These are phyloP conservation scores for Polia nebulosa DNA, from an alignment of 2,888 invertebrate species.

Conservation along the genomic window DNA sequence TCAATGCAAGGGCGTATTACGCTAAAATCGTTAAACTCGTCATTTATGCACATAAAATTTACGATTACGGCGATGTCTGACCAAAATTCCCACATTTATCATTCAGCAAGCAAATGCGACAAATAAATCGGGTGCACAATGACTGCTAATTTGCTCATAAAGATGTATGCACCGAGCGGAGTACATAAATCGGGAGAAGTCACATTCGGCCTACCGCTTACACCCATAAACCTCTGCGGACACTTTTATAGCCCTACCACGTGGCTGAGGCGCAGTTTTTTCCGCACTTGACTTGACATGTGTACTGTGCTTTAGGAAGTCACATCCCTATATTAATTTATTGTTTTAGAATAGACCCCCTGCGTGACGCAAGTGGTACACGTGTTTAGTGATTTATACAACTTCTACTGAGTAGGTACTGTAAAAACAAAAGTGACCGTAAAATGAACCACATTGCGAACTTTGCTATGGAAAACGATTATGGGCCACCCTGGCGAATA, in stretches of 20 bases:
- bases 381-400: constrained; percentile 66
- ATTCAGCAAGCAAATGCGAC: constrained; percentile 79
- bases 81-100: constrained; percentile 87
- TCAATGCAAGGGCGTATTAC: constrained; percentile 36
- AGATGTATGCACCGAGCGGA: constrained; percentile 87
- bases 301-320: constrained; percentile 83
- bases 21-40: constrained; percentile 60
- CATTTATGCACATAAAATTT: constrained; percentile 69
- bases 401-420: constrained; percentile 50
- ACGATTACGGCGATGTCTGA: constrained; percentile 69
- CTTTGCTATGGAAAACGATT: constrained; percentile 55
- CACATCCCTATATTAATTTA: constrained; percentile 85
- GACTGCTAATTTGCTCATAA: constrained; percentile 90
- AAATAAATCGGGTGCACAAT: constrained; percentile 89
- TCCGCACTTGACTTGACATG: constrained; percentile 89
- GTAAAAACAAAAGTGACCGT: constrained; percentile 64
- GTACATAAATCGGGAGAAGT: constrained; percentile 88
- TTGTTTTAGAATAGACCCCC: constrained; percentile 87
- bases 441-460: constrained; percentile 64
- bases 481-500: constrained; percentile 63
- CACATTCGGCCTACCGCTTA: constrained; percentile 90
- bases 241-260: constrained; percentile 90
- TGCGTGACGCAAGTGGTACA: constrained; percentile 67
- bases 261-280: constrained; percentile 87
- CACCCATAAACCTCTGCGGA: constrained; percentile 89